Evolutionary conservation across 2,888 invertebrate genomes (phyloP).

Genomic region (Agriopis leucophaearia): DNA sequence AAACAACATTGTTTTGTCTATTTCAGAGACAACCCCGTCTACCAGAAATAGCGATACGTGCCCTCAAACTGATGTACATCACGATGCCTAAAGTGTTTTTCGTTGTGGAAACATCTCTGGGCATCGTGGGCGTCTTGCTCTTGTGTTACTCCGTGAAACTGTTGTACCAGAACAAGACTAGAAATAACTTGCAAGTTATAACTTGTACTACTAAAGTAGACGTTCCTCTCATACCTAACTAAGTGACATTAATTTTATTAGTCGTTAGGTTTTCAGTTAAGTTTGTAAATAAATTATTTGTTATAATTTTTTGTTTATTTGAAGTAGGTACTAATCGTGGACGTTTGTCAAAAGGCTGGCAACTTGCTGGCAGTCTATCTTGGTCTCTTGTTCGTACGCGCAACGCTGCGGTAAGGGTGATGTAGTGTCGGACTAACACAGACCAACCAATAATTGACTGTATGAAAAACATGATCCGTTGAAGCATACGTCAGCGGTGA

Average conservation of each 20-base stretch:
- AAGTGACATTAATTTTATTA: slow-evolving; percentile 23
- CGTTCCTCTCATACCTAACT: slow-evolving; percentile 23
- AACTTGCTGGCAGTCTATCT: too few species aligned
- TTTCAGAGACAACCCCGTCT: slow-evolving; percentile 49
- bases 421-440: too few species aligned
- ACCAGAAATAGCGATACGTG: slow-evolving; percentile 43
- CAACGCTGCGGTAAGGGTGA: too few species aligned
- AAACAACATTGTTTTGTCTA: not conserved
- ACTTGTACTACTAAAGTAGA: slow-evolving; percentile 13
- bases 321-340: too few species aligned
- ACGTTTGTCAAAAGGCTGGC: too few species aligned
- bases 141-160: slow-evolving; percentile 34
- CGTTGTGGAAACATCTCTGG: slow-evolving; percentile 26
- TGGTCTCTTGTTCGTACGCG: too few species aligned
- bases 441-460: too few species aligned
- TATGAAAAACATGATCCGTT: too few species aligned
- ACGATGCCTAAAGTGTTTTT: slow-evolving; percentile 40
- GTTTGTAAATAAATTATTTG: slow-evolving; percentile 25
- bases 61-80: slow-evolving; percentile 31
- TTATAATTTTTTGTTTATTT: not conserved
- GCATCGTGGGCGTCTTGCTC: slow-evolving; percentile 26
- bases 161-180: slow-evolving; percentile 3
- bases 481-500: too few species aligned
- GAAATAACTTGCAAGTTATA: slow-evolving; percentile 1
- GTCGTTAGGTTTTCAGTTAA: not conserved